Percentiles rank a stretch among this genome's conserved stretches.
Evolutionary conservation across 2,888 invertebrate species (phyloP).

Genomic region (Balanococcus diminutus): DNA sequence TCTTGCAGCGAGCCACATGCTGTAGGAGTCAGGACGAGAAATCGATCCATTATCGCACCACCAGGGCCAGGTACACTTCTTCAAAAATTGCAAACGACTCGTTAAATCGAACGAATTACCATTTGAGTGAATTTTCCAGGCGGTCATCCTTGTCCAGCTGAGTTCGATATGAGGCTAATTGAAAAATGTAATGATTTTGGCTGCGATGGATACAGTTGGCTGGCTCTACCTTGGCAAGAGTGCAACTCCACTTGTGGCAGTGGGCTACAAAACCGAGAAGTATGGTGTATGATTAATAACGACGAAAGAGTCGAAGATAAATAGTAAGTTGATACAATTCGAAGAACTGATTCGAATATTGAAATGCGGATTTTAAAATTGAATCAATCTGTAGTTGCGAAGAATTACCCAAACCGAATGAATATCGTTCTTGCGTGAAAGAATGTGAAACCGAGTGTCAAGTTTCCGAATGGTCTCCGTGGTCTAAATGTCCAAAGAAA

Average conservation of each 20-base stretch:
- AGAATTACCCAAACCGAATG: constrained; percentile 65
- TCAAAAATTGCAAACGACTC: background rate
- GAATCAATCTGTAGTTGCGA: constrained; percentile 62
- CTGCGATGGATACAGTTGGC: constrained; percentile 69
- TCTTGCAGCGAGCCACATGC: constrained; percentile 60
- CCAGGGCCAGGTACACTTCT: constrained; percentile 60
- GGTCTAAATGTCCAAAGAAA: constrained; percentile 59
- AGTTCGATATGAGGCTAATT: constrained; percentile 66
- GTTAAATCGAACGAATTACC: background rate
- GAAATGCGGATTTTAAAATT: background rate
- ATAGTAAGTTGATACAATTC: constrained; percentile 63
- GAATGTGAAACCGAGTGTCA: constrained; percentile 69
- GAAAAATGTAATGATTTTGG: constrained; percentile 68
- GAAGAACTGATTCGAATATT: background rate
- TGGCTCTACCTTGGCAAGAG: constrained; percentile 68
- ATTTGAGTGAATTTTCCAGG: constrained; percentile 60
- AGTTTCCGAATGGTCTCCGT: constrained; percentile 71
- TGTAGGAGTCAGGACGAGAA: constrained; percentile 60
- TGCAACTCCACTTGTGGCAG: constrained; percentile 63
- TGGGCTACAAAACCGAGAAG: constrained; percentile 62
- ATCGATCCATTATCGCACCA: constrained; percentile 61
- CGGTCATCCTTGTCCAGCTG: constrained; percentile 67
- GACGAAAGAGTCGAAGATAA: constrained; percentile 66
- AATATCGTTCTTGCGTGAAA: constrained; percentile 65
- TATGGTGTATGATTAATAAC: constrained; percentile 69